A percentile compares a stretch with the other conserved stretches of the same genome.
Evolutionary conservation across 2,888 invertebrate genomes (phyloP).

Genomic region (Mimachlamys varia): DNA sequence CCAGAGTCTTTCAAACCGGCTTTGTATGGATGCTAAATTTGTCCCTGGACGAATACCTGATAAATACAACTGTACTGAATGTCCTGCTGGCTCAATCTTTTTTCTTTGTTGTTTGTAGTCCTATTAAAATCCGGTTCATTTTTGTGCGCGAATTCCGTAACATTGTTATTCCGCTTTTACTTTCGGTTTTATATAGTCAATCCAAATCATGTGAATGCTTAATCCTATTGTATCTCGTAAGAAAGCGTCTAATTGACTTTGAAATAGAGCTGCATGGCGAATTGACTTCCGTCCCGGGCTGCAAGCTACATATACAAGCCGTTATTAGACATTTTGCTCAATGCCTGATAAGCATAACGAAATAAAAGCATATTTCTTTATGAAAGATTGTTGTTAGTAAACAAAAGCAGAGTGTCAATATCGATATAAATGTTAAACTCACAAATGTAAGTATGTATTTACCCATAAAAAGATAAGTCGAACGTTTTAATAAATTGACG

Average conservation of each 20-base stretch:
- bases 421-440: too few species aligned
- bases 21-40: background rate
- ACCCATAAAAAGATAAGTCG: too few species aligned
- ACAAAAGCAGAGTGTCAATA: too few species aligned
- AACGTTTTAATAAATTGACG: too few species aligned
- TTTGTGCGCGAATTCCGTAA: background rate
- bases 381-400: too few species aligned
- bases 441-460: too few species aligned
- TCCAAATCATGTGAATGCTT: constrained; percentile 36
- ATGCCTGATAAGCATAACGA: too few species aligned
- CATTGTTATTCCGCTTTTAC: background rate
- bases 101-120: background rate
- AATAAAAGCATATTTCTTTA: too few species aligned
- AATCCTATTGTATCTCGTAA: constrained; percentile 17
- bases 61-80: too few species aligned
- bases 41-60: too few species aligned
- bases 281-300: background rate
- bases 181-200: constrained; percentile 19
- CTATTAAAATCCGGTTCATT: background rate
- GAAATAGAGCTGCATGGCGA: constrained; percentile 15
- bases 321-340: background rate
- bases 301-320: background rate
- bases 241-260: constrained; percentile 36
- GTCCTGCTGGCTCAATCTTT: too few species aligned
- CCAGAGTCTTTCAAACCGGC: background rate